Base-by-base conservation (phyloP, 2,888 invertebrate species). In the Chorisops tibialis region DNA sequence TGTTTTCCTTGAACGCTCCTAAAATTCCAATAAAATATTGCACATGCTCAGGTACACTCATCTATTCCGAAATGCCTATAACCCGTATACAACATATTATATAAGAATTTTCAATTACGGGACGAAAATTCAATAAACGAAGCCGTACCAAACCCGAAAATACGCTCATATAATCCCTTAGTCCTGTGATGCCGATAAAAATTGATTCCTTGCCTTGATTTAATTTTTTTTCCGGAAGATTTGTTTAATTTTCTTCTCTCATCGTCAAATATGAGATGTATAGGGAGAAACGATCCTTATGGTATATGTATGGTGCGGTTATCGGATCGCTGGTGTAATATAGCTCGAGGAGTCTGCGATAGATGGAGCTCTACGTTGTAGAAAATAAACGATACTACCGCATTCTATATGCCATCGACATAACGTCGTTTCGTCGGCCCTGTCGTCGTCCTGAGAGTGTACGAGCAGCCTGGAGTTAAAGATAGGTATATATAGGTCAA, bases 161-260 rank as follows among this genome's bases (percentile, higher is more conserved):
- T 48, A 3, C 12, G 9, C 5, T 48, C 12, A 9, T 48, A 2
- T 22, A 21, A 47, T 47, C 21, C 47, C 16, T 47, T 16, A 4
- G 48, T n/a, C 24, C 22, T n/a, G 30, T 30, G 12, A 48, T n/a
- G 21, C 22, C 22, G 48, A 22, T 12, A 22, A 48, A 48, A 48
- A 48, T 48, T 48, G 19, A 48, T 48, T 48, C 48, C 22, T 48
- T 48, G 48, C 24, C 22, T 22, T 48, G 48, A 48, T 48, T 48
- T 48, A 48, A 22, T 48, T 48, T 48, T n/a, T n/a, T 22, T 22
- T 48, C 22, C 22, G 6, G 48, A 22, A 18, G 48, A 48, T 48
- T 48, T 48, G 48, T 48, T 48, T 19, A 48, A 48, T 48, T 48
- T 48, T 48, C 12, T 30, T 30, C 30, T 30, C 30, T 30, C 41